Base-by-base conservation (phyloP, 2,888 invertebrate species). In the Leptothorax acervorum region DNA sequence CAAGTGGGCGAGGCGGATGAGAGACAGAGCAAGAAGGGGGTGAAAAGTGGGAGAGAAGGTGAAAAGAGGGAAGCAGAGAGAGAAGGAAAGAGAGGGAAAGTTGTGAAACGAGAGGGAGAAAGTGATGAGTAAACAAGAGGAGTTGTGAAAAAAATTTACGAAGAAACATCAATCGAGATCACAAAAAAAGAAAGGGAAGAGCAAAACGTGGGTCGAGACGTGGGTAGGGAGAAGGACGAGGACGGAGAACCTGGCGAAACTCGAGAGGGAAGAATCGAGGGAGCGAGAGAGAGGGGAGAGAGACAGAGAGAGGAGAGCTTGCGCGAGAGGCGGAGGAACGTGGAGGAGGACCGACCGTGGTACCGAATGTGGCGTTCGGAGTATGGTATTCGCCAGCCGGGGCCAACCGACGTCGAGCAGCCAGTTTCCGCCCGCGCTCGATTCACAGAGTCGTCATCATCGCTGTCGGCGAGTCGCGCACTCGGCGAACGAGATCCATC, bases 401-500 rank as follows among this genome's bases (percentile, higher is more conserved):
- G 78, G 60, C 66, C 66, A 68, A 83, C 51, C 75, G 73, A 82
- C 82, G 68, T 79, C 71, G 78, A 57, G 68, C 83, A 78, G 65
- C 83, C 85, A 60, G 68, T 75, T 65, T 55, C 83, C 71, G 60
- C 76, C 65, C 83, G 85, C 62, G 78, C 66, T 85, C 73, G 76
- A 85, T 85, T 85, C 73, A 73, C 73, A 68, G 68, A 66, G 62
- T 83, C 71, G 68, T 84, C 83, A 83, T 85, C 83, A 65, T 83
- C 78, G 75, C 66, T 83, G 79, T 83, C 85, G 57, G 35, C 71
- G 83, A 55, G 68, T 23, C 62, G 55, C 60, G 48, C 60, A 74
- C 63, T 57, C 60, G 48, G 23, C 18, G 62, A 15, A 28, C 73
- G n/a, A 71, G 11, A 31, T 57, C 35, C 28, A 57, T 39, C 28